Base-by-base conservation (phyloP, 2,888 invertebrate genomes). In the Agonopterix alstromeriana region DNA sequence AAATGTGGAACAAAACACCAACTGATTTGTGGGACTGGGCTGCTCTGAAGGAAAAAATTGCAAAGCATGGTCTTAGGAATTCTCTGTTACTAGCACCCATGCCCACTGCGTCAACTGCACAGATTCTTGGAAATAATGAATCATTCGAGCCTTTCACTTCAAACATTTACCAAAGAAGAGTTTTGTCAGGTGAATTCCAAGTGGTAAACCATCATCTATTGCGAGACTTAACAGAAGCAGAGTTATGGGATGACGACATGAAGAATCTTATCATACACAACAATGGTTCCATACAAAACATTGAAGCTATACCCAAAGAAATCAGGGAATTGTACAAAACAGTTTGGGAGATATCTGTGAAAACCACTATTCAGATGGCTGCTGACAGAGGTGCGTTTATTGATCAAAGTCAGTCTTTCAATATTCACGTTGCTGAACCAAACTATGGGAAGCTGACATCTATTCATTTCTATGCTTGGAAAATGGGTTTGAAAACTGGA, bases 71-170 rank as follows among this genome's bases (percentile, higher is more conserved):
- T 8, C 89, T 99, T 0, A 90, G 99, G 49, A 99, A 99, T 86
- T 98, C 98, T 2, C 88, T 98, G 35, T 87, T 99, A 12, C 62
- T 99, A 55, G 98, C 99, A 0, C 98, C 98, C 0, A 99, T 99
- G 99, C 99, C 99, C 0, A 99, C 99, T 4, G 98, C 99, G 8
- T 98, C 98, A 1, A 99, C 99, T 0, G 99, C 99, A 2, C 99
- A 99, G 85, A 99, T 99, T 70, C 91, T 99, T 43, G 99, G 99
- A 11, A 99, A 99, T 75, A 99, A 99, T 76, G 99, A 99, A 80
- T 97, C 98, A 0, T 95, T 98, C 69, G 99, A 99, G 81, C 97
- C 99, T 0, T 99, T 98, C 79, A 99, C 98, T 0, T 98, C 97
- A 36, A 99, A 99, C 73, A 97, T 99, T 62, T 99, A 99, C 80